A percentile compares a stretch with the other conserved stretches of the same genome.
phyloP scores from a whole-genome alignment of 2,888 invertebrate species.

The Drosophila greeni region DNA sequence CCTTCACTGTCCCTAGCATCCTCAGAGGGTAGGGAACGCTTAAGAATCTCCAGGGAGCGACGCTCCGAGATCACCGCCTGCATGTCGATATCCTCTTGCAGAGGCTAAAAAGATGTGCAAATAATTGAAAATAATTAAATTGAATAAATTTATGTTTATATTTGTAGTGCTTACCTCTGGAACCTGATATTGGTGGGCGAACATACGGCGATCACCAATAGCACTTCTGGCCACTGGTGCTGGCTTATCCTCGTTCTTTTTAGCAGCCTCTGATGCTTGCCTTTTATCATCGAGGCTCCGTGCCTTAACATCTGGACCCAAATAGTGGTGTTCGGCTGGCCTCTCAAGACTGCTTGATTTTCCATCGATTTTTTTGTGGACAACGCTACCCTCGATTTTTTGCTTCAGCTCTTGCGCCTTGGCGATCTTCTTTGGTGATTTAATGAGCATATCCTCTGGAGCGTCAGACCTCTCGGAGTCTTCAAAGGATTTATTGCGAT shows the following conservation, averaged over 20 bases:
- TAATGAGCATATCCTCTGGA: slow-evolving; percentile 79
- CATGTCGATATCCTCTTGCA: slow-evolving; percentile 80
- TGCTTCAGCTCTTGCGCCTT: slow-evolving; percentile 83
- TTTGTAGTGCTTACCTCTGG: slow-evolving; percentile 35
- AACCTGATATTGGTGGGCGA: slow-evolving; percentile 76
- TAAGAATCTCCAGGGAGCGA: slow-evolving; percentile 82
- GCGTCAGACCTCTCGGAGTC: slow-evolving; percentile 82
- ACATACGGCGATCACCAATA: slow-evolving; percentile 75
- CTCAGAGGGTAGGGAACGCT: slow-evolving; percentile 80
- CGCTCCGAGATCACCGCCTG: slow-evolving; percentile 83
- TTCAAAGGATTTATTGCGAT: slow-evolving; percentile 83
- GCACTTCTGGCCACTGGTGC: slow-evolving; percentile 64
- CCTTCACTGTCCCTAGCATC: slow-evolving; percentile 77
- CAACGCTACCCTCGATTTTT: slow-evolving; percentile 82
- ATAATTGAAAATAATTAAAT: background rate
- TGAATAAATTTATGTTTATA: background rate
- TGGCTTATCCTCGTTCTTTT: slow-evolving; percentile 79
- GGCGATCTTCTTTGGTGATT: slow-evolving; percentile 82
- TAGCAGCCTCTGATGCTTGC: slow-evolving; percentile 59
- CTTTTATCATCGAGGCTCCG: slow-evolving; percentile 84
- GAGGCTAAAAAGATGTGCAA: slow-evolving; percentile 11
- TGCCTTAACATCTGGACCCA: slow-evolving; percentile 83
- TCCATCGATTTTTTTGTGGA: slow-evolving; percentile 82
- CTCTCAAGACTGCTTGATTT: slow-evolving; percentile 85
- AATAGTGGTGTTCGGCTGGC: slow-evolving; percentile 82